Conservation (phyloP, 1,140 invertebrate species). For the Bemisia tabaci region DNA sequence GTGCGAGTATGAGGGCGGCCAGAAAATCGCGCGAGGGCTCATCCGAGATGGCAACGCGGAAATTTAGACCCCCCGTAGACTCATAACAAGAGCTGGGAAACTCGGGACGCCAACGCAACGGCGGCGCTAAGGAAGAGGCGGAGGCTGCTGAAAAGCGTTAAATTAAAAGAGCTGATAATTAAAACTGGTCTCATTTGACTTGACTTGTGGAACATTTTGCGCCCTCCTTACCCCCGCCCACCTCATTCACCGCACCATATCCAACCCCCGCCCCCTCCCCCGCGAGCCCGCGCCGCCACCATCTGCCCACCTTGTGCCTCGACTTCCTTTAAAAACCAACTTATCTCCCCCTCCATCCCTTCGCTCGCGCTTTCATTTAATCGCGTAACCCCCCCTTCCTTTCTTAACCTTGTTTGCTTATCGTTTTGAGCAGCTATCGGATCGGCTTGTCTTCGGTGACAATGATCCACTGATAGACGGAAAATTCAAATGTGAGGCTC, state of each 20-base stretch:
- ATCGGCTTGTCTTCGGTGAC: too few relatives aligned
- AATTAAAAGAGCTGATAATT: background rate
- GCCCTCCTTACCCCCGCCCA: background rate
- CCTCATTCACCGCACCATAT: background rate
- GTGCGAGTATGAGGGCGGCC: too few relatives aligned
- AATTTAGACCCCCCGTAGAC: background rate
- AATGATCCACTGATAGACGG: too few relatives aligned
- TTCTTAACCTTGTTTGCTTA: too few relatives aligned
- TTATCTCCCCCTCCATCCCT: background rate
- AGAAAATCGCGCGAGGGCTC: too few relatives aligned
- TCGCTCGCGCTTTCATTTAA: too few relatives aligned
- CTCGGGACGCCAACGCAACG: background rate
- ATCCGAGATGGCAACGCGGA: too few relatives aligned
- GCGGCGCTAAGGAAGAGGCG: background rate
- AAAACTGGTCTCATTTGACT: background rate
- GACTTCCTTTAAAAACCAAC: background rate
- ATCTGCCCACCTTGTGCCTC: background rate
- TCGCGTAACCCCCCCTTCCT: too few relatives aligned
- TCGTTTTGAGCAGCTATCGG: too few relatives aligned
- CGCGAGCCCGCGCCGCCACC: too few relatives aligned
- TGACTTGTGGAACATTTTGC: background rate
- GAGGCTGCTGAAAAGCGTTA: background rate
- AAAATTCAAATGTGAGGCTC: too few relatives aligned
- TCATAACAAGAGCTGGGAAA: background rate
- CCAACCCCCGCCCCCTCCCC: too few relatives aligned